Evolutionary conservation across 2,797 vertebrate species (phyloP).

Genomic region (Luscinia megarhynchos): DNA sequence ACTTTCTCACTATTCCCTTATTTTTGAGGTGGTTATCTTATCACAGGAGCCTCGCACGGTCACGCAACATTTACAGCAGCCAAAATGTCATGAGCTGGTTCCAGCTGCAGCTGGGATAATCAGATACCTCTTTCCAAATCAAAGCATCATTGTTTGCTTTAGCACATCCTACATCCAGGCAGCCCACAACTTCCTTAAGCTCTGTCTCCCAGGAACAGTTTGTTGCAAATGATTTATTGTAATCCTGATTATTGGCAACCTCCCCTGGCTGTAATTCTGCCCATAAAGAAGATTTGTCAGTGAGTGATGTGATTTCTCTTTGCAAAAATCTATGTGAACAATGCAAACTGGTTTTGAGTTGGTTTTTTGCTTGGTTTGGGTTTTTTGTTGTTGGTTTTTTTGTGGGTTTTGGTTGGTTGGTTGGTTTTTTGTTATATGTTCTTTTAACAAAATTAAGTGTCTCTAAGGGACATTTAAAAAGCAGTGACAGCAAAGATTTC

Average conservation of each 20-base stretch:
- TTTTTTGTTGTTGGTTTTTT: background rate
- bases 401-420: background rate
- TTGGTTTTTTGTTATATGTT: background rate
- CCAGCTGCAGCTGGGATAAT: slow-evolving; percentile 46
- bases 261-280: background rate
- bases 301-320: background rate
- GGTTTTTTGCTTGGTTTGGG: background rate
- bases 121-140: slow-evolving; percentile 14
- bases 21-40: background rate
- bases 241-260: background rate
- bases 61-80: slow-evolving; percentile 78
- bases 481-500: background rate
- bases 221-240: slow-evolving; percentile 6
- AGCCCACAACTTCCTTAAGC: slow-evolving; percentile 15
- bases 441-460: background rate
- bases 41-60: slow-evolving; percentile 36
- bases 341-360: background rate
- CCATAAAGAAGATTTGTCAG: background rate
- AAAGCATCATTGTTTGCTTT: slow-evolving; percentile 58
- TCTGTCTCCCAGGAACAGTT: background rate
- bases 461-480: background rate
- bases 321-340: background rate
- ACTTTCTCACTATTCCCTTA: background rate
- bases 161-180: background rate
- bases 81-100: slow-evolving; percentile 9